Evolutionary conservation across 2,888 invertebrate species (phyloP), one percentile per base, ranked within the genome.

Genomic region (Rhaphigaster nebulosa): DNA sequence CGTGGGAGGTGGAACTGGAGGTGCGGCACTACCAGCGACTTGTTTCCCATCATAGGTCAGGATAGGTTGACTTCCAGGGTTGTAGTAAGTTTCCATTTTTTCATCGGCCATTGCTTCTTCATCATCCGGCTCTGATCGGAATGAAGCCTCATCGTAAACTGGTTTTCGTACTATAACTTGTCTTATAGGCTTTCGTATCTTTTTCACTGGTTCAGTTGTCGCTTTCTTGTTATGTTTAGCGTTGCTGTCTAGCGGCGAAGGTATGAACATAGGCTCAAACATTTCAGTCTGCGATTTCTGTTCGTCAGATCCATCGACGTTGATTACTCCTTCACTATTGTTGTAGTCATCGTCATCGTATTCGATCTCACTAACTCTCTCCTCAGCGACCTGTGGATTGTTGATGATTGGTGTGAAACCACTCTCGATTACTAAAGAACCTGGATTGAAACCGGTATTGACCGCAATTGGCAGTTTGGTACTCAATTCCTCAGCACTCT

Each of bases 191-290:
- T 92, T 92, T 15, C 92, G 65, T 8, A 91, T 90, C 88, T 92
- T 92, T 84, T 92, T 92, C 4, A 91, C 88, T 20, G 91, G 92
- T 29, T 91, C 87, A 15, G 92, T 92, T 8, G 92, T 92, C 52
- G 92, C 91, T 80, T 92, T 92, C 89, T 92, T 92, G 15, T 87
- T 95, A 92, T 91, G 94, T 91, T 92, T 95, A 10, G 91, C 89
- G 41, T 93, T 93, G 92, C 96, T 95, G 92, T 96, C 96, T 23
- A 95, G 95, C 0, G 97, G 97, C 0, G 97, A 97, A 0, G 97
- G 97, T 92, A 97, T 96, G 92, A 97, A 97, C 94, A 97, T 96
- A 0, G 97, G 97, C 92, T 97, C 97, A 93, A 97, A 97, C 87
- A 95, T 95, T 93, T 96, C 95, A 0, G 95, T 93, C 88, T 92